phyloP scores from a whole-genome alignment of 2,113 vertebrate genomes.

The Cyanoliseus patagonus region DNA sequence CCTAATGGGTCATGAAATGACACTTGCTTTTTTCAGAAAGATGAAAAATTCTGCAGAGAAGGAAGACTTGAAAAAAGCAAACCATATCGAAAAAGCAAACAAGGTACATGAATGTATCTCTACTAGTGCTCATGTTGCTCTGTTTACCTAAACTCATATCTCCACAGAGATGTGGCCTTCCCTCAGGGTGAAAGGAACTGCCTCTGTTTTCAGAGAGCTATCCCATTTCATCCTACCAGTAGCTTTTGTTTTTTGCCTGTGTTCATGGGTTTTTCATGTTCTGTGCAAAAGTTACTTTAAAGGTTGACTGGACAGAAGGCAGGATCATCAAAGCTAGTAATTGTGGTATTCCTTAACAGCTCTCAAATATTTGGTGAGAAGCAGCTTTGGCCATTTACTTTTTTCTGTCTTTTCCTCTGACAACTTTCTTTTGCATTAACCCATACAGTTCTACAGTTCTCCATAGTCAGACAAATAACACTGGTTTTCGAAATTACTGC shows the following conservation, averaged over 20 bases:
- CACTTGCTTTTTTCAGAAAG: neutral
- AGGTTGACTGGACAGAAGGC: neutral
- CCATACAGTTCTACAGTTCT: neutral
- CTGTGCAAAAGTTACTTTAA: neutral
- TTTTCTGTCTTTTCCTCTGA: neutral
- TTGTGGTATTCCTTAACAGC: neutral
- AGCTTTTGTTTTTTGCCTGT: neutral
- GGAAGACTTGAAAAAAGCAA: neutral
- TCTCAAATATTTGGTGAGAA: neutral
- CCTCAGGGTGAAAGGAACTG: neutral
- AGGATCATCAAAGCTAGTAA: neutral
- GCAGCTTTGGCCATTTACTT: neutral
- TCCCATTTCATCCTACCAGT: neutral
- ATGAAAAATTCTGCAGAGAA: neutral
- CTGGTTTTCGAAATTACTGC: neutral
- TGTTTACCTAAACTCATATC: neutral
- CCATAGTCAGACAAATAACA: neutral
- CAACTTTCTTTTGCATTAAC: neutral
- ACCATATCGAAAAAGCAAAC: neutral
- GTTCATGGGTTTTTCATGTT: neutral
- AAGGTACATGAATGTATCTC: neutral
- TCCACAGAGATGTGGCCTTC: neutral
- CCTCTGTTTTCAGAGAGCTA: neutral
- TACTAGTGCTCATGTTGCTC: neutral
- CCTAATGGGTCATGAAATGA: neutral